These are phyloP conservation scores for Otolemur crassicaudatus DNA, from an alignment of 2,797 vertebrate genomes.

Conservation along the genomic window DNA sequence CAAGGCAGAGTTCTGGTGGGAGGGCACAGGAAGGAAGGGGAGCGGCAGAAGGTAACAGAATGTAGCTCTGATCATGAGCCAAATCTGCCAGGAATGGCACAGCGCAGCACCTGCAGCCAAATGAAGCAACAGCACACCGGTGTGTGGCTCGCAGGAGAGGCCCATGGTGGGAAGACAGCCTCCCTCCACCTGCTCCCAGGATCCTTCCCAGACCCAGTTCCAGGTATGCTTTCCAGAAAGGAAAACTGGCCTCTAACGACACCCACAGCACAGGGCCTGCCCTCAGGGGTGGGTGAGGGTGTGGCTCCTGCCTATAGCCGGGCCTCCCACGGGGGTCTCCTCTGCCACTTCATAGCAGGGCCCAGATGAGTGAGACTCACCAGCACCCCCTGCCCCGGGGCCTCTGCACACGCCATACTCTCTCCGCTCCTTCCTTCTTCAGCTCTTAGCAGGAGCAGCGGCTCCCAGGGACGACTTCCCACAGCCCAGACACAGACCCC, in stretches of 20 bases:
- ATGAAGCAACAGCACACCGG: fast-evolving
- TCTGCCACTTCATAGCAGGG: not conserved
- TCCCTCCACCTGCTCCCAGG: not conserved
- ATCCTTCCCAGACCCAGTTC: not conserved
- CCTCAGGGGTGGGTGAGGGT: fast-evolving
- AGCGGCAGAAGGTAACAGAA: no score
- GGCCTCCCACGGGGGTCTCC: not conserved
- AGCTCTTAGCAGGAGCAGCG: not conserved
- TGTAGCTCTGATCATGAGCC: not conserved
- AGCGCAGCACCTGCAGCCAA: not conserved
- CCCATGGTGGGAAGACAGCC: not conserved
- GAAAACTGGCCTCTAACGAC: not conserved
- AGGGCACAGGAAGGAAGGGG: not conserved
- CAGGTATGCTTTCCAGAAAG: not conserved
- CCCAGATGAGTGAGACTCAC: not conserved
- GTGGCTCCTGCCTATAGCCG: not conserved
- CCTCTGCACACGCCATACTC: not conserved
- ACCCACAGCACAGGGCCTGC: not conserved
- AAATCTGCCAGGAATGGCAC: no score
- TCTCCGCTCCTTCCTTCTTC: not conserved
- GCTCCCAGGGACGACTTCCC: not conserved
- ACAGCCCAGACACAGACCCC: not conserved
- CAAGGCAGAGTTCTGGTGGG: not conserved
- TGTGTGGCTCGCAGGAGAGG: not conserved
- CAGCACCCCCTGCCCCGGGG: not conserved